Percentiles rank a stretch among this genome's conserved stretches.
Evolutionary conservation across 30 jellyfish, hydroid and myxozoan genomes (phyloP).

Genomic region (Clytia hemisphaerica): DNA sequence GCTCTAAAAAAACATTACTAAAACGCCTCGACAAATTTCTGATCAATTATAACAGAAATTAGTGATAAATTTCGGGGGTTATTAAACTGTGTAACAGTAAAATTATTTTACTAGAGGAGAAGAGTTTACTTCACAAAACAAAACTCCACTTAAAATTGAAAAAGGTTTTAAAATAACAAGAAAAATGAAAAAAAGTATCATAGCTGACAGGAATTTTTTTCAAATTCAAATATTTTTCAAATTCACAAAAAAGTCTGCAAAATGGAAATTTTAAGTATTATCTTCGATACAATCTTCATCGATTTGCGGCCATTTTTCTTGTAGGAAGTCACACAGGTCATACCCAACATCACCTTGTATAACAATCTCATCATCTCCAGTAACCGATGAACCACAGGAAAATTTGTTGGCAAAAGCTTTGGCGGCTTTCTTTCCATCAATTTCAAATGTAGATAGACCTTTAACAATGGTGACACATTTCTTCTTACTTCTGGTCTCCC

Average conservation of each 20-base stretch:
- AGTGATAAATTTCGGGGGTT: no score
- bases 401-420: constrained; percentile 88
- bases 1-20: background rate
- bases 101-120: background rate
- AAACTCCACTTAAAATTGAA: background rate
- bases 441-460: constrained; percentile 83
- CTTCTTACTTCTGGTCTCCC: constrained; percentile 89
- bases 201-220: no score
- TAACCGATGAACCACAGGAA: constrained; percentile 98
- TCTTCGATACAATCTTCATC: constrained; percentile 97
- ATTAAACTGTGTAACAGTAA: background rate
- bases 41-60: background rate
- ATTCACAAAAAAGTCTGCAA: background rate
- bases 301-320: constrained; percentile 88
- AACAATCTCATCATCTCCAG: constrained; percentile 96
- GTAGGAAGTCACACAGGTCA: constrained; percentile 78
- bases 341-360: constrained; percentile 98
- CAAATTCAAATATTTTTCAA: background rate
- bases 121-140: background rate
- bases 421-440: constrained; percentile 93
- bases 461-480: constrained; percentile 80
- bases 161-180: no score
- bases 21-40: background rate
- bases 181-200: no score
- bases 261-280: constrained; percentile 65